A percentile compares a stretch with the other conserved stretches of the same genome.
phyloP scores from a whole-genome alignment of 2,113 vertebrate genomes.

The Mormoops blainvillei region DNA sequence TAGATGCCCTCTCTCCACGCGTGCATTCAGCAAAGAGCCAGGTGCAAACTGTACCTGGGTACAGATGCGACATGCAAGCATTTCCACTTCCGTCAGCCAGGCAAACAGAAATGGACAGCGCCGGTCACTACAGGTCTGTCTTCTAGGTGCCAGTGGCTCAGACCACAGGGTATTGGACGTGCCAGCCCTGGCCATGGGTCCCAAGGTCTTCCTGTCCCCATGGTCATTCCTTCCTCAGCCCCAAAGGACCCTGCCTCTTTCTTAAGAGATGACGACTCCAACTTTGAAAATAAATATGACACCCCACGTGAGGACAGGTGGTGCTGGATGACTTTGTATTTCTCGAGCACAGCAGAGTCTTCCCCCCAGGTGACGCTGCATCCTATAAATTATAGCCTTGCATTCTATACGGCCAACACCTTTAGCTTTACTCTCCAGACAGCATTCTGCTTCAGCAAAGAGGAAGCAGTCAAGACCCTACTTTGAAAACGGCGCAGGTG shows the following conservation, averaged over 20 bases:
- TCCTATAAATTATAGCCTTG: not conserved
- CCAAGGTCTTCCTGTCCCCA: not conserved
- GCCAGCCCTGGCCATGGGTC: not conserved
- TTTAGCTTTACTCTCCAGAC: not conserved
- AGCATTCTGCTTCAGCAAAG: not conserved
- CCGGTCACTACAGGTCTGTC: not conserved
- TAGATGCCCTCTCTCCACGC: not conserved
- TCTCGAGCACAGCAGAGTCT: constrained; percentile 6
- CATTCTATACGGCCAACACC: not conserved
- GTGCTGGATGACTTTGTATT: not conserved
- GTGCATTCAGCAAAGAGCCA: not conserved
- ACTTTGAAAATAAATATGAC: constrained; percentile 13
- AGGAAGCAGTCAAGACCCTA: not conserved
- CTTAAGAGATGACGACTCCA: not conserved
- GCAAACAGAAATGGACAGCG: not conserved
- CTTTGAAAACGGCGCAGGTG: not conserved
- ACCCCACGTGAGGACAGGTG: not conserved
- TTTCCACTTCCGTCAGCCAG: not conserved
- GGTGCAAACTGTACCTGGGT: not conserved
- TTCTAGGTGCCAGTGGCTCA: not conserved
- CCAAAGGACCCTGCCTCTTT: not conserved
- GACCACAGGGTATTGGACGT: not conserved
- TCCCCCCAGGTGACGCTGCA: not conserved
- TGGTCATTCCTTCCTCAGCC: not conserved
- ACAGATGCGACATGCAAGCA: not conserved